Percentiles rank a stretch among this genome's conserved stretches.
Evolutionary conservation across 2,888 invertebrate species (phyloP).

Genomic region (Lissocephala sabroskyi): DNA sequence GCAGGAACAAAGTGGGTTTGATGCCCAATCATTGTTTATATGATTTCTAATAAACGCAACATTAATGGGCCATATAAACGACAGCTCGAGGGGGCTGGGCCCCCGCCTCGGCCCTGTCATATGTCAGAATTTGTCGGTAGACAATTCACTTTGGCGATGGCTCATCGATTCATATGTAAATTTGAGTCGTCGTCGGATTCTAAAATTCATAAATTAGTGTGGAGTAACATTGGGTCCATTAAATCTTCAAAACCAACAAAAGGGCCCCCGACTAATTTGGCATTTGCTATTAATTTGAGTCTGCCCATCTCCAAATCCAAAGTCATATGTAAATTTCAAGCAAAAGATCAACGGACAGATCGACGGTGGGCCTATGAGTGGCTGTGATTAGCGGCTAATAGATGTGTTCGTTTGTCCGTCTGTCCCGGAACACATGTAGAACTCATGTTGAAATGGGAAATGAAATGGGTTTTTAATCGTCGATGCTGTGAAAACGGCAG

Average conservation of each 20-base stretch:
- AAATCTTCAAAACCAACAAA: conserved; percentile 33
- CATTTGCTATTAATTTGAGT: conserved; percentile 46
- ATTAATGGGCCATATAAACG: conserved; percentile 36
- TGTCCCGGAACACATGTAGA: conserved; percentile 45
- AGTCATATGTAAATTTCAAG: conserved; percentile 51
- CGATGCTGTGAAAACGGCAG: conserved; percentile 16
- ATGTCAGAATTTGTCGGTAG: too few species aligned
- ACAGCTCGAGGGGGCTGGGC: too few species aligned
- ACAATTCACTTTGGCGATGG: too few species aligned
- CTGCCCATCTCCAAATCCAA: too few species aligned
- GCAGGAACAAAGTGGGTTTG: too few species aligned
- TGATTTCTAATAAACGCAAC: conserved; percentile 48
- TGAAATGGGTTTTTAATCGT: conserved; percentile 47
- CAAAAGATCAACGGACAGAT: neutral
- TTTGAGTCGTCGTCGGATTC: conserved; percentile 52
- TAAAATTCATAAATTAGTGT: conserved; percentile 48
- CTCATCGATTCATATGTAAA: conserved; percentile 43
- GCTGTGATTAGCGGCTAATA: conserved; percentile 35
- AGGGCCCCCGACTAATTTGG: conserved; percentile 39
- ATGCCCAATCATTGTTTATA: conserved; percentile 38
- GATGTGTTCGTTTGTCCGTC: conserved; percentile 49
- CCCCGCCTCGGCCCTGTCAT: too few species aligned
- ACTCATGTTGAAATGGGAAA: conserved; percentile 44
- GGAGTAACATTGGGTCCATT: conserved; percentile 55
- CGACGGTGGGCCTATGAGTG: neutral